A percentile compares a stretch with the other conserved stretches of the same genome.
Evolutionary conservation across 37 sponge, comb jelly and placozoan genomes (phyloP).

Genomic region (Beroe ovata): DNA sequence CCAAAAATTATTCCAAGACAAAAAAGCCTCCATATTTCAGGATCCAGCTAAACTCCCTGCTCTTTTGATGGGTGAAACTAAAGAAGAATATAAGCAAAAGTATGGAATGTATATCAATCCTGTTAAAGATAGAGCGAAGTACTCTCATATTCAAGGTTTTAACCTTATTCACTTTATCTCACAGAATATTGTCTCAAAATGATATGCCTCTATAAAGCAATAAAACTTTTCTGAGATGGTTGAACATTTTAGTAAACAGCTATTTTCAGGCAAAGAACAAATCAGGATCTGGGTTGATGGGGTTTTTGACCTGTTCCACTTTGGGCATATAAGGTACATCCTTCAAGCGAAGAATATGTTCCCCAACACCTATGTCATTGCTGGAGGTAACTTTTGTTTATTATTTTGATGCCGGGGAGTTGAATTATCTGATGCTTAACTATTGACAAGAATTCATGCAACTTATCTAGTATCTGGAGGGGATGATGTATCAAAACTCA

Average conservation of each 20-base stretch:
- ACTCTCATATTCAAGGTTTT: constrained; percentile 24
- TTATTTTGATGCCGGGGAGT: background rate
- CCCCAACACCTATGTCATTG: constrained; percentile 91
- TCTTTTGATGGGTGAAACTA: background rate
- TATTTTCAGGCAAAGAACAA: constrained; percentile 63
- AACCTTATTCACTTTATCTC: too few species aligned
- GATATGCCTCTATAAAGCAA: too few species aligned
- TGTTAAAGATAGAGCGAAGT: background rate
- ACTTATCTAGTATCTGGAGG: background rate
- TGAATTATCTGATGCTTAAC: background rate
- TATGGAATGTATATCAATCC: constrained; percentile 49
- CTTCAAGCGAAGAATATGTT: constrained; percentile 94
- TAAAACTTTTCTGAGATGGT: too few species aligned
- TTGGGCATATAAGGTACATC: constrained; percentile 86
- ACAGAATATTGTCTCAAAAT: too few species aligned
- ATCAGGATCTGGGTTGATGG: constrained; percentile 94
- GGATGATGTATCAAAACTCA: constrained; percentile 69
- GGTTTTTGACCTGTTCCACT: constrained; percentile 94
- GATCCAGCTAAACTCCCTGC: constrained; percentile 16
- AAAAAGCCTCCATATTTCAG: too few species aligned
- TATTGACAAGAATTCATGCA: background rate
- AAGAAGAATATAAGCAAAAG: background rate
- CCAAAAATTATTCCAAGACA: too few species aligned
- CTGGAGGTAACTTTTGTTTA: constrained; percentile 87
- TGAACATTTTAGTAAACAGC: too few species aligned